Evolutionary conservation across 2,888 invertebrate species (phyloP).

Genomic region (Cenopis cana): DNA sequence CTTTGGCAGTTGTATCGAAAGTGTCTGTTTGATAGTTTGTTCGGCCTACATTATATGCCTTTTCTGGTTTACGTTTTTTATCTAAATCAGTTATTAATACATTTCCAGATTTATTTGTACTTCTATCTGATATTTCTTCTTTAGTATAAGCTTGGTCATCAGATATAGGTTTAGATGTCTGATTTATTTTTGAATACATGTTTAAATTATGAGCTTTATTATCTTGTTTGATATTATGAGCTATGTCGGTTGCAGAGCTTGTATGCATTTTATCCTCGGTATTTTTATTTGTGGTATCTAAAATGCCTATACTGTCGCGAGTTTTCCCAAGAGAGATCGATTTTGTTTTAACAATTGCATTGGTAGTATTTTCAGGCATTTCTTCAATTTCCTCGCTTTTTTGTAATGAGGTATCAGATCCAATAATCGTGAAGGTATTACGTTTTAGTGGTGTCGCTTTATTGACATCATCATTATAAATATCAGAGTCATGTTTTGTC

Average conservation of each 20-base stretch:
- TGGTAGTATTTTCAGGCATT: slow-evolving; percentile 7
- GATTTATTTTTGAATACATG: background rate
- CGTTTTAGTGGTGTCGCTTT: slow-evolving; percentile 19
- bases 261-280: background rate
- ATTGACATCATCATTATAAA: slow-evolving; percentile 29
- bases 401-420: slow-evolving; percentile 27
- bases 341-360: background rate
- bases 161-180: background rate
- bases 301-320: background rate
- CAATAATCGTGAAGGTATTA: slow-evolving; percentile 26
- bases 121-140: background rate
- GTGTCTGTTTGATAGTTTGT: background rate
- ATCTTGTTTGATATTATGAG: background rate
- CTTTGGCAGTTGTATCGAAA: background rate
- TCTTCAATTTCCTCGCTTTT: slow-evolving; percentile 28
- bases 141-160: background rate
- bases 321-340: background rate
- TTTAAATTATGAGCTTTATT: no score
- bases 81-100: background rate
- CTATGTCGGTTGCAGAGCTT: background rate
- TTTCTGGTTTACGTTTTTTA: background rate
- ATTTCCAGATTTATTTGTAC: background rate
- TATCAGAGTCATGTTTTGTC: slow-evolving; percentile 2
- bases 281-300: background rate
- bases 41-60: background rate